Conservation (phyloP, 2,888 invertebrate species). For the Drosophila eohydei region DNA sequence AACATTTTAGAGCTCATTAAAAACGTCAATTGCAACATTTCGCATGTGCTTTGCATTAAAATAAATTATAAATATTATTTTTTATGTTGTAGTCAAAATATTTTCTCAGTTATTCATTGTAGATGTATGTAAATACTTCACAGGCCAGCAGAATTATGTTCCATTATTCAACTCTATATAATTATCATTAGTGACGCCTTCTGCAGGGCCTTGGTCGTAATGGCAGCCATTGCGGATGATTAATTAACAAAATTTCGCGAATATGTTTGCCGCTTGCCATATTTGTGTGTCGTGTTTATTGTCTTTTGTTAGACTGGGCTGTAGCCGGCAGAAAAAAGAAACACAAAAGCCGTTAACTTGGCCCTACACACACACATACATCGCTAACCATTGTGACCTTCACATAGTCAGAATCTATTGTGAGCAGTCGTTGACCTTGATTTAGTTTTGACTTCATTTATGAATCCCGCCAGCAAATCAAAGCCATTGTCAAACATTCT, state of each 20-base stretch:
- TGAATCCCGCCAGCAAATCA: slow-evolving; percentile 7
- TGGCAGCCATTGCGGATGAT: slow-evolving; percentile 63
- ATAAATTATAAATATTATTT: slow-evolving; percentile 9
- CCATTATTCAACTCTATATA: slow-evolving; percentile 49
- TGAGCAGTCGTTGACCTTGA: slow-evolving; percentile 39
- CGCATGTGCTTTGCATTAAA: slow-evolving; percentile 1
- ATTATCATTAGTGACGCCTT: slow-evolving; percentile 58
- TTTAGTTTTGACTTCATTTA: slow-evolving; percentile 39
- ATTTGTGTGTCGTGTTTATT: slow-evolving; percentile 50
- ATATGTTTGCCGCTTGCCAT: slow-evolving; percentile 33
- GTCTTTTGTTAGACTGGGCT: slow-evolving; percentile 31
- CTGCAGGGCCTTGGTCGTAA: slow-evolving; percentile 49
- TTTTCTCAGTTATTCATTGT: slow-evolving; percentile 35
- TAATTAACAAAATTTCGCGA: slow-evolving; percentile 69
- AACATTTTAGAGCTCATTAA: slow-evolving; percentile 8
- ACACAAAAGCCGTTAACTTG: slow-evolving; percentile 58
- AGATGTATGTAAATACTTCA: slow-evolving; percentile 27
- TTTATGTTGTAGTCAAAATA: slow-evolving; percentile 22
- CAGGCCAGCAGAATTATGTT: slow-evolving; percentile 10
- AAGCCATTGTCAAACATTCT: slow-evolving; percentile 39
- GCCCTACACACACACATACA: slow-evolving; percentile 11
- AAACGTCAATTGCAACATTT: slow-evolving; percentile 19
- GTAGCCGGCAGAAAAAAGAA: slow-evolving; percentile 50
- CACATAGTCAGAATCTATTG: slow-evolving; percentile 48
- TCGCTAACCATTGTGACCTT: slow-evolving; percentile 36